Evolutionary conservation across 2,888 invertebrate species (phyloP).

Genomic region (Chrysolina oricalcia): DNA sequence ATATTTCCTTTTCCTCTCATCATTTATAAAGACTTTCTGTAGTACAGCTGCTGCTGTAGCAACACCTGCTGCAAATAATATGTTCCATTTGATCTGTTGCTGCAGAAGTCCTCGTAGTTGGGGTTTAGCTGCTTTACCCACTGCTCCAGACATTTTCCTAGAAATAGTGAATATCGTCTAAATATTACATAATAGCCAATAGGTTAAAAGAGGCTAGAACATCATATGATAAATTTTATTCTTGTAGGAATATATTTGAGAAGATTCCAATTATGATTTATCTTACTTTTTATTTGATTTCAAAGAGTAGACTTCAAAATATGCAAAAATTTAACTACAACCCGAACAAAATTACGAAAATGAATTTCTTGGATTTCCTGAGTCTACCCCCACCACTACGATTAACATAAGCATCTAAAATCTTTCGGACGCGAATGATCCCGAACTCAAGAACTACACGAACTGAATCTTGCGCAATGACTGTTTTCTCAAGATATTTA

Average conservation of each 20-base stretch:
- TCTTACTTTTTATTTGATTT: too few relatives aligned
- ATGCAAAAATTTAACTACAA: too few relatives aligned
- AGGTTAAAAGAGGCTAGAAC: background rate
- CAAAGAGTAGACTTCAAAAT: too few relatives aligned
- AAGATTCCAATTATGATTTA: too few relatives aligned
- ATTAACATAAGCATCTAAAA: too few relatives aligned
- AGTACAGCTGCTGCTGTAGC: constrained; percentile 67
- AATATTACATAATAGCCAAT: constrained; percentile 31
- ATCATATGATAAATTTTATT: background rate
- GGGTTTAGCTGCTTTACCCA: constrained; percentile 69
- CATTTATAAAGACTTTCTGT: constrained; percentile 73
- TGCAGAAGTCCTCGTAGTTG: constrained; percentile 81
- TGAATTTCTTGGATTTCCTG: too few relatives aligned
- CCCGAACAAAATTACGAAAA: too few relatives aligned
- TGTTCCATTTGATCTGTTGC: constrained; percentile 76
- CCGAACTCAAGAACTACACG: too few relatives aligned
- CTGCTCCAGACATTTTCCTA: constrained; percentile 50
- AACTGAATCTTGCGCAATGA: too few relatives aligned
- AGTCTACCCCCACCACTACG: too few relatives aligned
- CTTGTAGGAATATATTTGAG: background rate
- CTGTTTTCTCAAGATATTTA: too few relatives aligned
- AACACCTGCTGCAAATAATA: constrained; percentile 65
- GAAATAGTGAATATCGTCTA: constrained; percentile 3
- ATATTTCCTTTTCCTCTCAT: constrained; percentile 76
- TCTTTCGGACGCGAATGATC: too few relatives aligned